Evolutionary conservation across 64 coral and sea anemone species (phyloP), one percentile per base, ranked within the genome.

Genomic region (Dendrophyllia cribrosa): DNA sequence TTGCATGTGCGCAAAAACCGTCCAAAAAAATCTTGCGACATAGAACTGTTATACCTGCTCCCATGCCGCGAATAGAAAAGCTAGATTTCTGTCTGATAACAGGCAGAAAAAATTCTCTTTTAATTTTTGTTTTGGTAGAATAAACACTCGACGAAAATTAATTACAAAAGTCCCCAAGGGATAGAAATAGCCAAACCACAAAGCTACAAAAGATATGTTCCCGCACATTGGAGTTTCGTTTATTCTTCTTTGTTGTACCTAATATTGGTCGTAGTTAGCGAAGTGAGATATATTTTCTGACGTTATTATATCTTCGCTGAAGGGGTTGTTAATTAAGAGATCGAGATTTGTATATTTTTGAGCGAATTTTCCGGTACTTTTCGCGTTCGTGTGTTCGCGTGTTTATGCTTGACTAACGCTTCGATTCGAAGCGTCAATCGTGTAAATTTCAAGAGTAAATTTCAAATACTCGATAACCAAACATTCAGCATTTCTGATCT

Each of bases 141-240:
- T 55, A 77, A 55, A 77, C 49, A 52, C 48, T 53, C n/a, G 10
- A 56, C 10, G 4, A 16, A 60, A 79, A 60, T 26, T 20, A 51
- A 84, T 51, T 6, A 67, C 26, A 60, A 69, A 67, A 50, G 43
- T 84, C 60, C 80, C 80, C n/a, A 6, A 84, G 80, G 78, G 45
- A 50, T 50, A 17, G 45, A 50, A 25, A 52, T 20, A 15, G 24
- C 8, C 9, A 17, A 64, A 46, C 16, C 25, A 62, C 78, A 64
- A 64, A 46, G 15, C 49, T 47, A 34, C 34, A 17, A 13, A 20
- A 4, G 72, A 19, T 21, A 67, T 19, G 0, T 66, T n/a, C 4
- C 55, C 5, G 0, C 8, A 76, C 46, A 78, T 59, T 59, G 22
- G 23, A 79, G 53, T 12, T 22, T 43, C 10, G 23, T 34, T 83